phyloP scores from a whole-genome alignment of 2,888 invertebrate species.

The Maniola hyperantus region DNA sequence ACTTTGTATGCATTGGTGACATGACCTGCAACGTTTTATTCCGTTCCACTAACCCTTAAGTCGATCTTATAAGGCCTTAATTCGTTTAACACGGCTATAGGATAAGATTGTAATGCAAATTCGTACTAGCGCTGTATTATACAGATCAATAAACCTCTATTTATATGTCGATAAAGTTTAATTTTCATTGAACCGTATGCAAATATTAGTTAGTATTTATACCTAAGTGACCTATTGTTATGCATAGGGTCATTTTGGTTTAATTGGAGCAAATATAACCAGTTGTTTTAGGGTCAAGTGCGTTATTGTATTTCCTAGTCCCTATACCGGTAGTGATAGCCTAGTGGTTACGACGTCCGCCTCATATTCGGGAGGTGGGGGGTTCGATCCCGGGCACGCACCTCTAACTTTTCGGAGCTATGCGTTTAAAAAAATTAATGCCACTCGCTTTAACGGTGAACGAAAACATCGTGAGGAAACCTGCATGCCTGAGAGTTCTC shows the following conservation, averaged over 20 bases:
- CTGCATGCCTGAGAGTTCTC: no score
- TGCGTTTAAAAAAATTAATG: no score
- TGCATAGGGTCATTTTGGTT: conserved; percentile 31
- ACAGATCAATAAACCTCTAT: conserved; percentile 11
- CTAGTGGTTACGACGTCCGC: no score
- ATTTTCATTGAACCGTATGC: conserved; percentile 10
- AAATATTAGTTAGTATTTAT: conserved; percentile 4
- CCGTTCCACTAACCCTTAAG: conserved; percentile 11
- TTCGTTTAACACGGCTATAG: background rate
- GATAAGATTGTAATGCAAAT: conserved; percentile 9
- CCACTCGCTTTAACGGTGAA: no score
- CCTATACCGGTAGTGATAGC: no score
- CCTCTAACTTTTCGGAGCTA: no score
- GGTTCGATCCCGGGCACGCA: no score
- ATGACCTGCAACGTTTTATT: conserved; percentile 8
- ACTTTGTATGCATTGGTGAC: conserved; percentile 31
- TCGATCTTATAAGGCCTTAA: background rate
- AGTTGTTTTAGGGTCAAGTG: conserved; percentile 42
- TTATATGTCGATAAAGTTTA: conserved; percentile 8
- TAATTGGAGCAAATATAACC: conserved; percentile 39
- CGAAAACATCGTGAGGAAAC: no score
- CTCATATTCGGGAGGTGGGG: no score
- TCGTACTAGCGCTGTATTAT: background rate
- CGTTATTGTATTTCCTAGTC: conserved; percentile 41
- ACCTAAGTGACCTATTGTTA: conserved; percentile 36